Conservation (phyloP, 2,888 invertebrate genomes). For the Mesopsocus fuscifrons region DNA sequence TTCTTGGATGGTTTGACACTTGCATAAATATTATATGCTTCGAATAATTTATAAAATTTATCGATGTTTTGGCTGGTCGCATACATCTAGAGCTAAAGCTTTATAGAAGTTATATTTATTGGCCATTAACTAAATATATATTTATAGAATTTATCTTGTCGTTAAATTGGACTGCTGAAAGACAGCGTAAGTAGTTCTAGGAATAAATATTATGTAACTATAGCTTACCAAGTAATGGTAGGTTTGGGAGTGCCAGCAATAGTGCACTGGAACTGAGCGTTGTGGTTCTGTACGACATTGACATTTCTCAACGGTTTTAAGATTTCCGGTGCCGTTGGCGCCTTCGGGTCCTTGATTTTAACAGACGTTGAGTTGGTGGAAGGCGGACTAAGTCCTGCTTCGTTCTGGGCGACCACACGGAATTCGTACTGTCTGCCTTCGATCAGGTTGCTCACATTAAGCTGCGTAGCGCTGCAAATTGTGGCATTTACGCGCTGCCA, state of each 20-base stretch:
- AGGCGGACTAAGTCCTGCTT: slow-evolving; percentile 77
- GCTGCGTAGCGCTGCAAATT: slow-evolving; percentile 66
- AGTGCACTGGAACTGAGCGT: slow-evolving; percentile 81
- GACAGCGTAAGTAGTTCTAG: too few species aligned
- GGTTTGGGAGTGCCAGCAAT: slow-evolving; percentile 80
- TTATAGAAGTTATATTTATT: too few species aligned
- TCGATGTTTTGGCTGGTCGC: too few species aligned
- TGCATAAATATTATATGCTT: background rate
- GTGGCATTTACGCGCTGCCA: slow-evolving; percentile 82
- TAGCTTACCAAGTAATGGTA: slow-evolving; percentile 67
- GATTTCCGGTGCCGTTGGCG: slow-evolving; percentile 79
- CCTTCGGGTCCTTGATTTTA: slow-evolving; percentile 85
- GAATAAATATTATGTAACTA: too few species aligned
- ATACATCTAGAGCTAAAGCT: too few species aligned
- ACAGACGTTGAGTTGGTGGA: slow-evolving; percentile 73
- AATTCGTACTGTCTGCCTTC: slow-evolving; percentile 98
- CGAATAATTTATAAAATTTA: too few species aligned
- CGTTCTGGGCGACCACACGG: slow-evolving; percentile 90
- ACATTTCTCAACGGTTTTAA: slow-evolving; percentile 66
- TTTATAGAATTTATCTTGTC: too few species aligned
- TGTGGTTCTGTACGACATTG: slow-evolving; percentile 85
- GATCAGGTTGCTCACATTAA: slow-evolving; percentile 86
- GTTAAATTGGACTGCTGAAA: too few species aligned
- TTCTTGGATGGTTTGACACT: too few species aligned
- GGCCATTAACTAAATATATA: too few species aligned